phyloP scores from a whole-genome alignment of 2,113 vertebrate genomes.

The Scopus umbretta region DNA sequence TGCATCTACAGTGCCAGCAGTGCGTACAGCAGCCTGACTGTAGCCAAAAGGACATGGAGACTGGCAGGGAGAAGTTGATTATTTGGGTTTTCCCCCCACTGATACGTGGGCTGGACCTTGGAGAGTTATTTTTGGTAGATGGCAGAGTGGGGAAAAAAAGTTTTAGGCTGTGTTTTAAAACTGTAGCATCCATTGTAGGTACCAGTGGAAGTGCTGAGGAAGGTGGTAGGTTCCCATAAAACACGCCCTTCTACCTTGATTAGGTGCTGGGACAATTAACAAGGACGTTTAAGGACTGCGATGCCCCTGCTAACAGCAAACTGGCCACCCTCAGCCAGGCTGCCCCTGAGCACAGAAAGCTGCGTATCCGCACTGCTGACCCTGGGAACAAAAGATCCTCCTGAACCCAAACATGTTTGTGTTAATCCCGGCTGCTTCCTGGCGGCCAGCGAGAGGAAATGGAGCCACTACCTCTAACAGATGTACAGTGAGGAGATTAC shows the following conservation, averaged over 20 bases:
- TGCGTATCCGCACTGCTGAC: neutral
- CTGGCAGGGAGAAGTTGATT: neutral
- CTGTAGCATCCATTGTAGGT: neutral
- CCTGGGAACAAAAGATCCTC: constrained; percentile 59
- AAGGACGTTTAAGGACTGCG: neutral
- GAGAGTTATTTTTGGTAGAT: neutral
- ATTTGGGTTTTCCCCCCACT: neutral
- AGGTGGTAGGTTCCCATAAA: neutral
- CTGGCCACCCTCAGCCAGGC: neutral
- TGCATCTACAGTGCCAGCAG: neutral
- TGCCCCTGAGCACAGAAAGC: constrained; percentile 32
- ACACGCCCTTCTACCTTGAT: neutral
- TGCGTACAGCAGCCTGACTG: neutral
- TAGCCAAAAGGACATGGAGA: neutral
- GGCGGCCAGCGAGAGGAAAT: constrained; percentile 17
- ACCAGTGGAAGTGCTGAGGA: neutral
- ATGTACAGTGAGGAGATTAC: constrained; percentile 57
- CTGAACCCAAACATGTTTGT: constrained; percentile 57
- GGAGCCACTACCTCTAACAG: constrained; percentile 32
- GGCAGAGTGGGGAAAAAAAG: neutral
- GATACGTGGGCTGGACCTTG: neutral
- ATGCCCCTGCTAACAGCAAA: neutral
- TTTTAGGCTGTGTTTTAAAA: neutral
- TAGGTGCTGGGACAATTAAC: neutral
- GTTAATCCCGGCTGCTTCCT: constrained; percentile 52